Evolutionary conservation across 2,888 invertebrate genomes (phyloP).

Genomic region (Strigamia maritima): DNA sequence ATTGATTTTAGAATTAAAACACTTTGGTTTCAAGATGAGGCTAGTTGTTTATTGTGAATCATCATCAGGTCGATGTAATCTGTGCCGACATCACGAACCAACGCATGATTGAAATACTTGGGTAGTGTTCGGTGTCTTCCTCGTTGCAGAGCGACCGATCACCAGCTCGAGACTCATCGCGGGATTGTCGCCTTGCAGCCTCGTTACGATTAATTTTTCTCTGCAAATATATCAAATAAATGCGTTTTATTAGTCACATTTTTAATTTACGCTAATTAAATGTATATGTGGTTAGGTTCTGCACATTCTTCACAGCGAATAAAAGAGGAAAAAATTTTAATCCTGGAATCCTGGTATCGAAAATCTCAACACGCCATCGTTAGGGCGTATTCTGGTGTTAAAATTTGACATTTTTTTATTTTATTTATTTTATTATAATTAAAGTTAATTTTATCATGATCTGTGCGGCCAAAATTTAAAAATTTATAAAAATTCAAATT

Average conservation of each 20-base stretch:
- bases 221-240: neutral
- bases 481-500: too few species aligned
- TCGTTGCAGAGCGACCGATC: slow-evolving; percentile 70
- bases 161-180: slow-evolving; percentile 73
- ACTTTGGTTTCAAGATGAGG: neutral
- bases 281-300: too few species aligned
- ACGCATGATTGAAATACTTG: slow-evolving; percentile 71
- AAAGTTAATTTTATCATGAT: too few species aligned
- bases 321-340: too few species aligned
- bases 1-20: neutral
- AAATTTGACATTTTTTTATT: neutral
- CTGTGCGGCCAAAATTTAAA: too few species aligned
- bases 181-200: slow-evolving; percentile 7
- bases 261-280: too few species aligned
- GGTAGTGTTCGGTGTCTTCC: slow-evolving; percentile 54
- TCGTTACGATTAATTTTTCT: slow-evolving; percentile 1
- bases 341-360: too few species aligned
- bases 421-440: neutral
- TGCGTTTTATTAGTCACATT: neutral
- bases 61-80: slow-evolving; percentile 67
- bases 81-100: slow-evolving; percentile 64
- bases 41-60: neutral
- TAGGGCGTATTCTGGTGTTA: too few species aligned
- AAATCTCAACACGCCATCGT: too few species aligned
- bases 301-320: too few species aligned